Conservation (phyloP, 2,888 invertebrate species). For the Drosophila ezoana region DNA sequence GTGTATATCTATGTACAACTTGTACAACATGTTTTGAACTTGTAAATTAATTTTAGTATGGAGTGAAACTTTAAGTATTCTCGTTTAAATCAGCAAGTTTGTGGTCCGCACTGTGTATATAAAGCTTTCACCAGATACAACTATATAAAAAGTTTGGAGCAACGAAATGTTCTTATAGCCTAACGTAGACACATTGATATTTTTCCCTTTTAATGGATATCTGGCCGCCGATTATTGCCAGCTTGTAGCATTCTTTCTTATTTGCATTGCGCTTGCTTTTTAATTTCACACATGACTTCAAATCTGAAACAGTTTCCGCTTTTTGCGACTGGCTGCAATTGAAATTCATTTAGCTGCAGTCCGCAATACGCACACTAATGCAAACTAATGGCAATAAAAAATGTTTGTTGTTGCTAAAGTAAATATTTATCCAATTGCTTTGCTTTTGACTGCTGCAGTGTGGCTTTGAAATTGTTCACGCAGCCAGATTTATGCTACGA, state of each 20-base stretch:
- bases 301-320: conserved; percentile 52
- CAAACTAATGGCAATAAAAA: conserved; percentile 14
- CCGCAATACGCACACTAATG: conserved; percentile 12
- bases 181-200: too few species aligned
- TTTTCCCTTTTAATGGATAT: conserved; percentile 4
- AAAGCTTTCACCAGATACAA: too few species aligned
- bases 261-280: conserved; percentile 50
- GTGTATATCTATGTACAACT: too few species aligned
- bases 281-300: conserved; percentile 72
- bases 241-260: background rate
- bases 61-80: too few species aligned
- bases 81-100: too few species aligned
- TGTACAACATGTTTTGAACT: too few species aligned
- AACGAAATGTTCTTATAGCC: too few species aligned
- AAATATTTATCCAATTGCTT: conserved; percentile 51
- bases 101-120: too few species aligned
- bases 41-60: too few species aligned
- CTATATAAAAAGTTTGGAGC: too few species aligned
- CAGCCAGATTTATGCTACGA: conserved; percentile 16
- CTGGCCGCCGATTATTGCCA: background rate
- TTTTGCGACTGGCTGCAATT: conserved; percentile 41
- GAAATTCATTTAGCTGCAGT: conserved; percentile 51
- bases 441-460: conserved; percentile 23
- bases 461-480: conserved; percentile 21
- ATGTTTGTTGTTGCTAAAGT: conserved; percentile 17